Conservation (phyloP, 53 echinoderm and acorn worm genomes). For the Mesocentrotus franciscanus region DNA sequence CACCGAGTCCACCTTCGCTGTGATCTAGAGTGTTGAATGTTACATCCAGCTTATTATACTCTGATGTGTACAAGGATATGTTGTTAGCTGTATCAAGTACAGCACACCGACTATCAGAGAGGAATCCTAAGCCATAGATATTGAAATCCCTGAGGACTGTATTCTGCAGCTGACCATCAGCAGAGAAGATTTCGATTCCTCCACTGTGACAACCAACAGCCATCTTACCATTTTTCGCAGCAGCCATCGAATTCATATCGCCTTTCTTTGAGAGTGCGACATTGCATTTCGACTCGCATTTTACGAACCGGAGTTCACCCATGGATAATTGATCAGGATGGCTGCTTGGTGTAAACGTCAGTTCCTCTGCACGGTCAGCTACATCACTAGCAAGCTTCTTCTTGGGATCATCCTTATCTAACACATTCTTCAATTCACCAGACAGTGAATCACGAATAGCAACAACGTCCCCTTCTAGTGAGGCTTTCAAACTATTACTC, state of each 20-base stretch:
- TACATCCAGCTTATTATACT: background rate
- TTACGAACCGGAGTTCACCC: background rate
- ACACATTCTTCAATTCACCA: too few species aligned
- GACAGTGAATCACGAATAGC: background rate
- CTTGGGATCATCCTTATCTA: too few species aligned
- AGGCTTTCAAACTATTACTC: background rate
- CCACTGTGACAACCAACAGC: background rate
- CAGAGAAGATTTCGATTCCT: slow-evolving; percentile 4
- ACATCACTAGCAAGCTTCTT: too few species aligned
- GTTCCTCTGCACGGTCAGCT: too few species aligned
- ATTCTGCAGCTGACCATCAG: background rate
- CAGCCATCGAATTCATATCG: background rate
- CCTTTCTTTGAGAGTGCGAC: background rate
- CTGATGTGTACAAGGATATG: background rate
- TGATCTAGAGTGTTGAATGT: background rate
- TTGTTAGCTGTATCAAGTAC: background rate
- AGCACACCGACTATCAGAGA: background rate
- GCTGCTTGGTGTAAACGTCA: background rate
- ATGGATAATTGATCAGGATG: background rate
- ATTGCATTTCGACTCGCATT: background rate
- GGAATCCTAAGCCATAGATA: background rate
- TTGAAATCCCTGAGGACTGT: background rate
- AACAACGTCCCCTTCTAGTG: background rate
- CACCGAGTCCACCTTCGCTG: background rate
- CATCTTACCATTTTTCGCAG: background rate